Base-by-base conservation (phyloP, 2,888 invertebrate genomes). In the Graphium colonna region DNA sequence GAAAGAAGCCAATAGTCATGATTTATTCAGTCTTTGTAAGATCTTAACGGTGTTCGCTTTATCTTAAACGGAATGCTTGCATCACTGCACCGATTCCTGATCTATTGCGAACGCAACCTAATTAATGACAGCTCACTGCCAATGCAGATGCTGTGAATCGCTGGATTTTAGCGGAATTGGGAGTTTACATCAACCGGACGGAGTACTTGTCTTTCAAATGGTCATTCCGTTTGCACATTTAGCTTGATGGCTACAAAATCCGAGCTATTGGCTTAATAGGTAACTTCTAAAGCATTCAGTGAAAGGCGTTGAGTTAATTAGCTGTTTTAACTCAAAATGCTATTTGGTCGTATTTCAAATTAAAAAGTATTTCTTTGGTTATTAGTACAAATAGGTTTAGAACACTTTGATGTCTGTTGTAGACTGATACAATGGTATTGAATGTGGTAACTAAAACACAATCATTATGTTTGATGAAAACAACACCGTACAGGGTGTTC, bases 191-290 rank as follows among this genome's bases (percentile, higher is more conserved):
- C 54, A 55, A 51, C 41, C 38, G 50, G 50, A 41, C 46, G 50
- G 49, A 50, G 49, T 36, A 50, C 49, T 55, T 50, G 50, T 55
- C 50, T 55, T 55, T 55, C 45, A 46, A 55, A 55, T 50, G 50
- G 54, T 55, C 54, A 55, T 55, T 55, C 54, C 54, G 28, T 50
- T 55, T 50, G 46, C 50, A 41, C 54, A 55, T 55, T 55, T 50
- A 55, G 41, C 26, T 50, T 50, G 54, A 55, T 55, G 13, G 50
- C 18, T 40, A 36, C 38, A 36, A 42, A 45, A 49, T 21, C 31
- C 50, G 15, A 21, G 28, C 46, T 50, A 33, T 17, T 3, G 17
- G 41, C 49, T 53, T 44, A 53, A 53, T 42, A 43, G 48, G 39
- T 38, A 39, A 41, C 15, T 52, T 16, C 12, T 47, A 42, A 42